Conservation (phyloP, 1,140 invertebrate genomes). For the Drosophila willistoni region DNA sequence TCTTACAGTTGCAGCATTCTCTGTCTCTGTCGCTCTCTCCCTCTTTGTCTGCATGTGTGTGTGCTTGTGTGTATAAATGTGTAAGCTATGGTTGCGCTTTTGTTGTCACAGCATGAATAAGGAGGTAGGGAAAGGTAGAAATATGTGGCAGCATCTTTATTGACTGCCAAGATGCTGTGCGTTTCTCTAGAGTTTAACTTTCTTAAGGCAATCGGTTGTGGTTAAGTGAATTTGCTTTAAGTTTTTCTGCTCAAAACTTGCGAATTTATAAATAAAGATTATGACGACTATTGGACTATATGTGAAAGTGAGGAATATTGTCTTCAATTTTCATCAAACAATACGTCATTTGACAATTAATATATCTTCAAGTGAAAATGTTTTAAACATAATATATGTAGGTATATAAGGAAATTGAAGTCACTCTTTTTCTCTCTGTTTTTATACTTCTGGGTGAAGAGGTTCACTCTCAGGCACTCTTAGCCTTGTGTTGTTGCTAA, state of each 20-base stretch:
- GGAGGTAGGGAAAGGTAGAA: background rate
- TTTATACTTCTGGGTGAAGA: background rate
- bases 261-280: no score
- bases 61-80: background rate
- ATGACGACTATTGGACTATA: background rate
- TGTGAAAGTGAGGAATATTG: background rate
- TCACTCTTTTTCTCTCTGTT: no score
- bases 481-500: background rate
- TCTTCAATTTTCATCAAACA: background rate
- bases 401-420: no score
- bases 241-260: background rate
- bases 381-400: no score
- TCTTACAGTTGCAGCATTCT: slow-evolving; percentile 4
- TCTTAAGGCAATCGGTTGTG: background rate
- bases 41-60: background rate
- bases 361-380: background rate
- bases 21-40: background rate
- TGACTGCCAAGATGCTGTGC: background rate
- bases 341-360: background rate
- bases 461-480: background rate
- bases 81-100: slow-evolving; percentile 5
- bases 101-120: slow-evolving; percentile 6
- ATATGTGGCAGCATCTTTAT: slow-evolving; percentile 5
- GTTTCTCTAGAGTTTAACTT: background rate
- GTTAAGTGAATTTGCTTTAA: slow-evolving; percentile 3